Conservation (phyloP, 2,113 vertebrate genomes). For the Atrichornis clamosus region DNA sequence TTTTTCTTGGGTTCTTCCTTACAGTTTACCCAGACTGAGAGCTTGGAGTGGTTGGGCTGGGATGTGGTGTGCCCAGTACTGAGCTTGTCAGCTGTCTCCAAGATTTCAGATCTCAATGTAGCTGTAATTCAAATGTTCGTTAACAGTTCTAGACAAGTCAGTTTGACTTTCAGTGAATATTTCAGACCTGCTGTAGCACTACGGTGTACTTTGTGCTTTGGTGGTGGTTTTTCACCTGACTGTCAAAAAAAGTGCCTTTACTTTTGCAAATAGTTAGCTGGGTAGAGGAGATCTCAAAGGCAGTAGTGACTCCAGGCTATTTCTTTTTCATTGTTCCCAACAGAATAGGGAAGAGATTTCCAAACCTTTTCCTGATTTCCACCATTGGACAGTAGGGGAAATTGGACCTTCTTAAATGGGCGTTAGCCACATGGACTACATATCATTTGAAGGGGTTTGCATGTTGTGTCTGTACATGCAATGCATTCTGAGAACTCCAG, state of each 20-base stretch:
- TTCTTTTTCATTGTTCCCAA: not conserved
- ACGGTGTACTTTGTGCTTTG: not conserved
- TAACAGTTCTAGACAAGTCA: not conserved
- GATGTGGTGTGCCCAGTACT: not conserved
- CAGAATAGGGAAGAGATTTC: not conserved
- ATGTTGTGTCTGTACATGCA: not conserved
- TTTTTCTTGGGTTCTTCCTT: not conserved
- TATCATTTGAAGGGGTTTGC: not conserved
- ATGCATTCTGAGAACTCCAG: not conserved
- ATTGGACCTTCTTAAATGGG: not conserved
- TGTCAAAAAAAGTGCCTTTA: not conserved
- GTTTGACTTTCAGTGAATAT: not conserved
- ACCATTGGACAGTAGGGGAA: not conserved
- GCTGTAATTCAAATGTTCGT: not conserved
- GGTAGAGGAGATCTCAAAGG: not conserved
- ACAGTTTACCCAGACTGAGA: not conserved
- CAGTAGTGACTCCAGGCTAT: not conserved
- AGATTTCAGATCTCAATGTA: not conserved
- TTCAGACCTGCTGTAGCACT: not conserved
- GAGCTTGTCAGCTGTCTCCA: not conserved
- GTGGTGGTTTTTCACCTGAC: rapidly evolving
- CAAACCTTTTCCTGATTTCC: not conserved
- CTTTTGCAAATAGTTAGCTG: not conserved
- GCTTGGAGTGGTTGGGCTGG: not conserved
- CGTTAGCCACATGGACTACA: rapidly evolving